These are phyloP conservation scores for Anas platyrhynchos DNA, from an alignment of 2,113 vertebrate genomes.

Conservation along the genomic window DNA sequence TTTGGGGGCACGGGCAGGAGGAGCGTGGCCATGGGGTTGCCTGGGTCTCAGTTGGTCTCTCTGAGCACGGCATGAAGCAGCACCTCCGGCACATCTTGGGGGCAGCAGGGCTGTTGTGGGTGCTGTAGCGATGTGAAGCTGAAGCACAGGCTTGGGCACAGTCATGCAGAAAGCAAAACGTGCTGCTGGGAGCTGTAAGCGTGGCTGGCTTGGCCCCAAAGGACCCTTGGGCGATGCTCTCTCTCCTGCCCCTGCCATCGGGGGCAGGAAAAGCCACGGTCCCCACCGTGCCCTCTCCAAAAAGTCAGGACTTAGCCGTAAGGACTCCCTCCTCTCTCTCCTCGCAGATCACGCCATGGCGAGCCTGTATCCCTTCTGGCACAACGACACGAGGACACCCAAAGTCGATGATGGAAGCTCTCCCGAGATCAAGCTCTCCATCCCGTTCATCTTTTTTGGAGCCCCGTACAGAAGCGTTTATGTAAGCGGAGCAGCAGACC, in stretches of 20 bases:
- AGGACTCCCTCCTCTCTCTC: neutral
- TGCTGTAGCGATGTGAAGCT: rapidly evolving
- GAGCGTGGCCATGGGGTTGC: neutral
- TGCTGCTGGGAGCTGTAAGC: neutral
- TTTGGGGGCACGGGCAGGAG: neutral
- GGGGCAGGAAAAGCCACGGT: too few relatives aligned
- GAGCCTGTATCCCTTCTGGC: conserved; percentile 87
- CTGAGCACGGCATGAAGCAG: neutral
- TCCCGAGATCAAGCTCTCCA: conserved; percentile 85
- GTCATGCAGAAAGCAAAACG: neutral
- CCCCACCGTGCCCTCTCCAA: neutral
- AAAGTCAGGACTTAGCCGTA: neutral
- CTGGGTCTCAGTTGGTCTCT: too few relatives aligned
- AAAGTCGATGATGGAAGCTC: conserved; percentile 99
- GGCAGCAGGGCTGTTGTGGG: neutral
- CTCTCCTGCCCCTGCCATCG: neutral
- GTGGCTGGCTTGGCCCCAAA: too few relatives aligned
- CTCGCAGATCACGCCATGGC: conserved; percentile 81
- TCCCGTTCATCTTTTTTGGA: conserved; percentile 90
- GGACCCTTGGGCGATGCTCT: neutral
- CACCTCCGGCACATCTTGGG: neutral
- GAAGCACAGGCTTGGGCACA: too few relatives aligned
- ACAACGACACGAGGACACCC: conserved; percentile 87
- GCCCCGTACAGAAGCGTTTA: conserved; percentile 89
- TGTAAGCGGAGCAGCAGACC: conserved; percentile 79